These are phyloP conservation scores for Ypsolopha sequella DNA, from an alignment of 2,888 invertebrate species.

Conservation along the genomic window DNA sequence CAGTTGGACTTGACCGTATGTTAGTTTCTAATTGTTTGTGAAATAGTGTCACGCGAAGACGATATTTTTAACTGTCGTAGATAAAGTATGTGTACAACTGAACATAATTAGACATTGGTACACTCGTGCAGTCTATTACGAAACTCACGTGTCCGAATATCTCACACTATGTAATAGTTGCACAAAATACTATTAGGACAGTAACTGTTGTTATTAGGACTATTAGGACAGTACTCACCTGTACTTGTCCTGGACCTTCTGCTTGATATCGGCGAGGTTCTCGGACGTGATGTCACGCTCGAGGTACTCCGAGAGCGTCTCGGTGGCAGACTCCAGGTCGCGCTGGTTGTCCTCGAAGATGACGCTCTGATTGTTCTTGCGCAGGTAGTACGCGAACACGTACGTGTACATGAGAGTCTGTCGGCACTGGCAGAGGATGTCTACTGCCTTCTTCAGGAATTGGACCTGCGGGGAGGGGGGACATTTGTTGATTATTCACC, in stretches of 20 bases:
- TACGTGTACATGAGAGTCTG: constrained; percentile 99
- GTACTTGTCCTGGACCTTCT: constrained; percentile 98
- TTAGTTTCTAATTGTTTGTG: too few species aligned
- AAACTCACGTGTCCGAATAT: too few species aligned
- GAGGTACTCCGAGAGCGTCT: constrained; percentile 96
- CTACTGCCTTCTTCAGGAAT: constrained; percentile 97
- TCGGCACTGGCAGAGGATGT: constrained; percentile 95
- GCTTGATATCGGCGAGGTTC: constrained; percentile 97
- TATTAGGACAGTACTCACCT: constrained; percentile 67
- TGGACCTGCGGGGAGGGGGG: constrained; percentile 78
- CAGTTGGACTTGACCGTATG: too few species aligned
- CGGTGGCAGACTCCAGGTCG: constrained; percentile 97
- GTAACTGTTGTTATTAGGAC: too few species aligned
- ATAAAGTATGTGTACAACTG: too few species aligned
- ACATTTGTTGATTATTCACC: too few species aligned
- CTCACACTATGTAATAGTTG: too few species aligned
- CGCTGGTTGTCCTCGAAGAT: constrained; percentile 99
- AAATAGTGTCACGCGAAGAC: too few species aligned
- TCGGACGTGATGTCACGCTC: constrained; percentile 98
- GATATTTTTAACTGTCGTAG: too few species aligned
- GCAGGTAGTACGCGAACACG: constrained; percentile 98
- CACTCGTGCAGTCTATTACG: too few species aligned
- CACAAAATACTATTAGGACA: too few species aligned
- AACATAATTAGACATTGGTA: too few species aligned
- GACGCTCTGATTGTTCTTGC: constrained; percentile 98